phyloP scores from a whole-genome alignment of 2,888 invertebrate genomes.

The Tiliacea citrago region DNA sequence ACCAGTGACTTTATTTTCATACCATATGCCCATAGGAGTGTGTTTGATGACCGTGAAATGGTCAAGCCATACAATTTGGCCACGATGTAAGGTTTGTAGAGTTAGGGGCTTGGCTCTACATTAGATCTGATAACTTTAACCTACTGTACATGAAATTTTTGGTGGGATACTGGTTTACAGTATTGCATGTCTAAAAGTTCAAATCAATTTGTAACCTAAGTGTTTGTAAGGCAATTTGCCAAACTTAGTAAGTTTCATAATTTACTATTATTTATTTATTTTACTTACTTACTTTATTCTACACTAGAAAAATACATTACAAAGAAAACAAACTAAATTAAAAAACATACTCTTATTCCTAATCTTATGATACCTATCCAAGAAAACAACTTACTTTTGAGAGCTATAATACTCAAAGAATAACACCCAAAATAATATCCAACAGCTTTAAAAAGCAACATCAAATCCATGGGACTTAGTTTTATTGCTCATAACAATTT shows the following conservation, averaged over 20 bases:
- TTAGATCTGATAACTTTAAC: background rate
- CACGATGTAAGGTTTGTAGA: background rate
- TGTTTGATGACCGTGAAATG: background rate
- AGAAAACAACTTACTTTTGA: background rate
- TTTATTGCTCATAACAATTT: conserved; percentile 2
- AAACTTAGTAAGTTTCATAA: background rate
- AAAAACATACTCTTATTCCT: background rate
- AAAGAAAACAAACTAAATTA: background rate
- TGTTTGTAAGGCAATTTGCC: background rate
- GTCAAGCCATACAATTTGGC: background rate
- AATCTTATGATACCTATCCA: background rate
- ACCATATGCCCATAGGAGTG: background rate
- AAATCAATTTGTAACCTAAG: background rate
- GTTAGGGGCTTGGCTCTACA: background rate
- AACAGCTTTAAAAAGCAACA: background rate
- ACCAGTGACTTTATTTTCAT: background rate
- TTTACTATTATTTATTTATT: background rate
- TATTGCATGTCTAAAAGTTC: background rate
- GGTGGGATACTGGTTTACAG: background rate
- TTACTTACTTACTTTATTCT: background rate
- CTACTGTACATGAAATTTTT: background rate
- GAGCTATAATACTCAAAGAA: background rate
- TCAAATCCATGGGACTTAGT: background rate
- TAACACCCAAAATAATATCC: background rate
- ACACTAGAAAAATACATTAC: background rate